Conservation (phyloP, 2,888 invertebrate genomes). For the Ichneumon xanthorius region DNA sequence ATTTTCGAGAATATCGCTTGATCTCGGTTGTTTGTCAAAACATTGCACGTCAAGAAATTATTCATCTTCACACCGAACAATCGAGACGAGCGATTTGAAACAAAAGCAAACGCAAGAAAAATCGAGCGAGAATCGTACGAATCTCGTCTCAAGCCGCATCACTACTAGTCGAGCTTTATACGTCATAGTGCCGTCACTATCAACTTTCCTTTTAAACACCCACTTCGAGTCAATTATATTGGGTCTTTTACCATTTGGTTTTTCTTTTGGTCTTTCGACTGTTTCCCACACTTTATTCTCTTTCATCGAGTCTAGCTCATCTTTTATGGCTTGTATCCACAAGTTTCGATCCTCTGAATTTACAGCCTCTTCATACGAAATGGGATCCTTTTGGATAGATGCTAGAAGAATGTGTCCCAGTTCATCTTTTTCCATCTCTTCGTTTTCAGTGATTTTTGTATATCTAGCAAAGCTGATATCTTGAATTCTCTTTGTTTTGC, state of each 20-base stretch:
- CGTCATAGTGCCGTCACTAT: slow-evolving; percentile 41
- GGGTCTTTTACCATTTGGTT: slow-evolving; percentile 19
- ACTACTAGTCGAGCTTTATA: slow-evolving; percentile 60
- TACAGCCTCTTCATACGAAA: slow-evolving; percentile 54
- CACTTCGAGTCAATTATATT: slow-evolving; percentile 66
- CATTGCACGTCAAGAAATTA: too few relatives aligned
- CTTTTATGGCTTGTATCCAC: slow-evolving; percentile 58
- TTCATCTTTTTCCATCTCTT: slow-evolving; percentile 51
- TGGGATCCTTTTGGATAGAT: slow-evolving; percentile 50
- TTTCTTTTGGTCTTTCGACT: slow-evolving; percentile 44
- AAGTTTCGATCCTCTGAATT: slow-evolving; percentile 39
- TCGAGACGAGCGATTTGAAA: too few relatives aligned
- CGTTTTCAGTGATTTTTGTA: slow-evolving; percentile 43
- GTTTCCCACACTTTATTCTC: slow-evolving; percentile 62
- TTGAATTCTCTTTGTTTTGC: slow-evolving; percentile 48
- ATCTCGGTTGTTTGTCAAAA: too few relatives aligned
- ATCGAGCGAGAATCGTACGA: too few relatives aligned
- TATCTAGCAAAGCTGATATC: slow-evolving; percentile 60
- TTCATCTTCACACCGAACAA: too few relatives aligned
- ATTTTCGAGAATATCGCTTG: too few relatives aligned
- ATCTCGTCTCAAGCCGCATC: too few relatives aligned
- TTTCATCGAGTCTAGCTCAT: slow-evolving; percentile 62
- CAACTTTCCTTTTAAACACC: slow-evolving; percentile 66
- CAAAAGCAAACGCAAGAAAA: too few relatives aligned
- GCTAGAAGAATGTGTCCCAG: slow-evolving; percentile 42